Evolutionary conservation across 2,888 invertebrate genomes (phyloP).

Genomic region (Drosophila birchii): DNA sequence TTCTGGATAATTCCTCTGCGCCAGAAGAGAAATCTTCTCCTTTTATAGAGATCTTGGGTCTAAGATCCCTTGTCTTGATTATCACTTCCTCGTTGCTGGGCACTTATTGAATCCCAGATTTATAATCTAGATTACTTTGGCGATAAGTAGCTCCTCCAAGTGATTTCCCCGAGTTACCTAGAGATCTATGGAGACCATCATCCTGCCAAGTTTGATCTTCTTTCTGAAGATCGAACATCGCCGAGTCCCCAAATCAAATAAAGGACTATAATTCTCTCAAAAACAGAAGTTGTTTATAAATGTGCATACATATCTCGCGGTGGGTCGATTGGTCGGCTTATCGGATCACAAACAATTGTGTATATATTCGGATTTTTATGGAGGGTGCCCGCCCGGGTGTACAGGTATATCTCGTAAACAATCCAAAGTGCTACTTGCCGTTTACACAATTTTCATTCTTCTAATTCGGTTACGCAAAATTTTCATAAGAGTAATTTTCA

Average conservation of each 20-base stretch:
- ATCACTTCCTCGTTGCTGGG: neutral
- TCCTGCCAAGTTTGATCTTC: neutral
- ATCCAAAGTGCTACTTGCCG: conserved; percentile 17
- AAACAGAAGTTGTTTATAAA: conserved; percentile 34
- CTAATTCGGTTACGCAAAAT: conserved; percentile 49
- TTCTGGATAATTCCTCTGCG: too few relatives aligned
- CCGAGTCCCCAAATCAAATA: neutral
- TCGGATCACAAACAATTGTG: conserved; percentile 34
- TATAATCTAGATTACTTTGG: neutral
- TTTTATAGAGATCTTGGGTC: neutral
- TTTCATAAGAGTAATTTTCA: conserved; percentile 37
- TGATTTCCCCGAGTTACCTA: neutral
- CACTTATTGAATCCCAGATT: neutral
- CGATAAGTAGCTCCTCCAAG: neutral
- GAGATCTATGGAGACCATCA: neutral
- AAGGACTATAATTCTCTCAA: conserved; percentile 5
- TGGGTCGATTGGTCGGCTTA: conserved; percentile 19
- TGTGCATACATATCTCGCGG: neutral
- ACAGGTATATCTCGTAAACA: conserved; percentile 28
- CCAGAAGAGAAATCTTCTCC: neutral
- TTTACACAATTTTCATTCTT: conserved; percentile 43
- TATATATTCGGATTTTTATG: conserved; percentile 17
- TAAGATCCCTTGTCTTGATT: neutral
- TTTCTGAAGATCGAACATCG: neutral
- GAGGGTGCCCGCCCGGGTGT: conserved; percentile 1